Conservation (phyloP, 2,797 vertebrate genomes). For the Gymnothorax javanicus region DNA sequence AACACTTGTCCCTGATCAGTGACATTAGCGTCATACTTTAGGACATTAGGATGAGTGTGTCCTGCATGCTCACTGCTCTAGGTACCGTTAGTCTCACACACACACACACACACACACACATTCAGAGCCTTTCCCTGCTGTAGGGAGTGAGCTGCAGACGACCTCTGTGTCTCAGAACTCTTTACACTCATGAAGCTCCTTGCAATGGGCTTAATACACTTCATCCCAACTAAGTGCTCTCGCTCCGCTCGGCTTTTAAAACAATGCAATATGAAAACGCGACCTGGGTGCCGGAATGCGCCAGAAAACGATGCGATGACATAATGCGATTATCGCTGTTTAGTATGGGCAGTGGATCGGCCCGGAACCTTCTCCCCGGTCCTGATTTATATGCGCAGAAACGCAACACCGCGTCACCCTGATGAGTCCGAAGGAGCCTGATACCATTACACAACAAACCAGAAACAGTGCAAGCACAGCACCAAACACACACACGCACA, state of each 20-base stretch:
- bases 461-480: constrained; percentile 12
- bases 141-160: neutral
- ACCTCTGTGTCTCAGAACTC: neutral
- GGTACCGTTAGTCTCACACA: neutral
- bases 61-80: neutral
- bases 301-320: constrained; percentile 16
- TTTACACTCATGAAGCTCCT: constrained; percentile 27
- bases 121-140: neutral
- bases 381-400: neutral
- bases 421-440: neutral
- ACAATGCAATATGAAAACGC: constrained; percentile 57
- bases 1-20: neutral
- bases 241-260: constrained; percentile 47
- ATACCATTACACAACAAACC: neutral
- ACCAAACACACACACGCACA: neutral
- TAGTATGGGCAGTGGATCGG: neutral
- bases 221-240: constrained; percentile 54
- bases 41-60: neutral
- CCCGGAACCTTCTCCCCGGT: neutral
- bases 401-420: neutral
- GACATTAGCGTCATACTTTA: neutral
- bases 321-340: neutral
- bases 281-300: constrained; percentile 37
- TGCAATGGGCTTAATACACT: constrained; percentile 63
- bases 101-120: neutral